Evolutionary conservation across 2,113 vertebrate genomes (phyloP).

Genomic region (Indri indri): DNA sequence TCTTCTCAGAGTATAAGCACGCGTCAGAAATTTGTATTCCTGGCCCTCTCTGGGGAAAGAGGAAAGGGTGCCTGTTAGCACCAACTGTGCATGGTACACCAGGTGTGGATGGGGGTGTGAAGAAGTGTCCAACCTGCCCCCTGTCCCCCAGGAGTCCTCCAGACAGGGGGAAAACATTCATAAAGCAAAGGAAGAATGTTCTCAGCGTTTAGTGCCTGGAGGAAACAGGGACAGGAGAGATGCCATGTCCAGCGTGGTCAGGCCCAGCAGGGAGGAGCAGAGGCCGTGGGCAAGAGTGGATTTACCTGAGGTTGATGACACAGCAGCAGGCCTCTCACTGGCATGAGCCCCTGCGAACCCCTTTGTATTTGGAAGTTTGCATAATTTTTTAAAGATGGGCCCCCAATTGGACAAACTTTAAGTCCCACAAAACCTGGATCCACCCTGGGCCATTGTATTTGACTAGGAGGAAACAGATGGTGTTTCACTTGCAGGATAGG

Average conservation of each 20-base stretch:
- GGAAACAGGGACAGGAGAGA: neutral
- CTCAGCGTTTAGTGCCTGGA: neutral
- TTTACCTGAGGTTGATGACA: no score
- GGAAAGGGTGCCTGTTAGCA: neutral
- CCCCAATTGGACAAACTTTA: neutral
- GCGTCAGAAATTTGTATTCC: neutral
- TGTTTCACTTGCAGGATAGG: neutral
- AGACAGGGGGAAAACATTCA: neutral
- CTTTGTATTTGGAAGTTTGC: neutral
- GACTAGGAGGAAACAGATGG: neutral
- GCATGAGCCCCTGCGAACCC: neutral
- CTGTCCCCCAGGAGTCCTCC: neutral
- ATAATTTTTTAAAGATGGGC: neutral
- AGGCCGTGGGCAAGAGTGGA: neutral
- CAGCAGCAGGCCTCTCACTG: neutral
- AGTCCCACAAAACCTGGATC: neutral
- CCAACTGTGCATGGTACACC: neutral
- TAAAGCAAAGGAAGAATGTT: neutral
- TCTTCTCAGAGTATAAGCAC: neutral
- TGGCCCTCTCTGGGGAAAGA: neutral
- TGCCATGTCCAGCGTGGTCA: neutral
- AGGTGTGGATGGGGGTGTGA: neutral
- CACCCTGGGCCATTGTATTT: rapidly evolving
- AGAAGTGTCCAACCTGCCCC: neutral
- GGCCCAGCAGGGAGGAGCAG: neutral